phyloP scores from a whole-genome alignment of 2,113 vertebrate species.

The Talpa occidentalis region DNA sequence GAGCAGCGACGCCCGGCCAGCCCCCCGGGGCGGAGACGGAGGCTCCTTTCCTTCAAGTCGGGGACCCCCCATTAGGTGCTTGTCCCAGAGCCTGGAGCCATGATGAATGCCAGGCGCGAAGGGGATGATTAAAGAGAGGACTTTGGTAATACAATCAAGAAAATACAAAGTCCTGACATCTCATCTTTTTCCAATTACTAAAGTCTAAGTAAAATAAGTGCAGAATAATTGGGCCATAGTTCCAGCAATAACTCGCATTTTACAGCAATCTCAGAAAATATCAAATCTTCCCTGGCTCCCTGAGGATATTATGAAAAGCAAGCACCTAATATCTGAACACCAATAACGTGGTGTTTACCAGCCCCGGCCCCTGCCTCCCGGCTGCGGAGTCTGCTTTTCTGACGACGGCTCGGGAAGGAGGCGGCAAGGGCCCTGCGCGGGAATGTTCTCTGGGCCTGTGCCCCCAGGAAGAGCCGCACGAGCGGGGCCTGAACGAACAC shows the following conservation, averaged over 20 bases:
- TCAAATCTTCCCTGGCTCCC: constrained; percentile 29
- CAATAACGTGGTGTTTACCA: not conserved
- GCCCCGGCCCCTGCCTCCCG: fast-evolving
- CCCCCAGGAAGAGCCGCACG: not conserved
- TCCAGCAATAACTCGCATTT: constrained; percentile 2
- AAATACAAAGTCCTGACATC: constrained; percentile 66
- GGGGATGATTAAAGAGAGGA: constrained; percentile 63
- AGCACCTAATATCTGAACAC: not conserved
- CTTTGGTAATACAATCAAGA: constrained; percentile 60
- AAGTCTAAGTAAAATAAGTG: constrained; percentile 63
- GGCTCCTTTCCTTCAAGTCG: not conserved
- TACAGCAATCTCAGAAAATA: constrained; percentile 14
- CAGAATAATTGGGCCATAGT: not conserved
- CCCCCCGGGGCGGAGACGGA: not conserved
- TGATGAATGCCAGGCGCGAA: constrained; percentile 53
- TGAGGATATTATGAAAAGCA: constrained; percentile 3
- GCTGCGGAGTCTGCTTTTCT: not conserved
- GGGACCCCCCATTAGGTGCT: not conserved
- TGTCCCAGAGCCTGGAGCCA: constrained; percentile 2
- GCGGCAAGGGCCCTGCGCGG: not conserved
- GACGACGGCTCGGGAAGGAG: not conserved
- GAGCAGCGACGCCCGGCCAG: not conserved
- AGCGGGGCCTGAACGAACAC: no score
- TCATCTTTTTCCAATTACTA: constrained; percentile 71
- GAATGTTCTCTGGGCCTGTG: not conserved